Percentiles rank a stretch among this genome's conserved stretches.
phyloP scores from a whole-genome alignment of 35 echinoderm and acorn worm genomes.

The Heliocidaris erythrogramma region DNA sequence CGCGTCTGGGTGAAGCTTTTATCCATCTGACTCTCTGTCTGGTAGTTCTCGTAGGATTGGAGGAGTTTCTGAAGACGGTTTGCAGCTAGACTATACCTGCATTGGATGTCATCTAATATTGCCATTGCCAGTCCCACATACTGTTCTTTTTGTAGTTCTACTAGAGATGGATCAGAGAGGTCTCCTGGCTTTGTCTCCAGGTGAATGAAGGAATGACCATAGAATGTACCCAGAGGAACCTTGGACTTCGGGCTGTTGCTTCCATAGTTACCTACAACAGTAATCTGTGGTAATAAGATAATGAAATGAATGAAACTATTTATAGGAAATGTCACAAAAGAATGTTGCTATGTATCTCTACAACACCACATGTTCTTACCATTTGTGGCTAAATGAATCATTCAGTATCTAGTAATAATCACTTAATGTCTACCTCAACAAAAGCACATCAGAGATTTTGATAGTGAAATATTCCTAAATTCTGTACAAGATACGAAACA shows the following conservation, averaged over 20 bases:
- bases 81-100: slow-evolving; percentile 88
- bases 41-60: background rate
- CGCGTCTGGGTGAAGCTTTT: background rate
- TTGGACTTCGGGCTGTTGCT: slow-evolving; percentile 91
- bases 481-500: too few species aligned
- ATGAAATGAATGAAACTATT: background rate
- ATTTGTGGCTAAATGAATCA: too few species aligned
- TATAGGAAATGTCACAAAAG: background rate
- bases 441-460: too few species aligned
- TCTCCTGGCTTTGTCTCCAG: slow-evolving; percentile 42
- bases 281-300: slow-evolving; percentile 66
- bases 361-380: too few species aligned
- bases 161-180: slow-evolving; percentile 44
- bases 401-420: too few species aligned
- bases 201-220: slow-evolving; percentile 78
- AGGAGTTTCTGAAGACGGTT: slow-evolving; percentile 74
- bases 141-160: slow-evolving; percentile 70
- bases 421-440: too few species aligned
- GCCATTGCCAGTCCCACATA: slow-evolving; percentile 67
- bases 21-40: slow-evolving; percentile 48
- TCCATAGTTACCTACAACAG: slow-evolving; percentile 93
- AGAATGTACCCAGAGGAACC: slow-evolving; percentile 91
- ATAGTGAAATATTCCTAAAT: too few species aligned
- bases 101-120: slow-evolving; percentile 89
- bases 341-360: background rate